A percentile compares a stretch with the other conserved stretches of the same genome.
Evolutionary conservation across 2,113 vertebrate genomes (phyloP).

Genomic region (Ctenodactylus gundi): DNA sequence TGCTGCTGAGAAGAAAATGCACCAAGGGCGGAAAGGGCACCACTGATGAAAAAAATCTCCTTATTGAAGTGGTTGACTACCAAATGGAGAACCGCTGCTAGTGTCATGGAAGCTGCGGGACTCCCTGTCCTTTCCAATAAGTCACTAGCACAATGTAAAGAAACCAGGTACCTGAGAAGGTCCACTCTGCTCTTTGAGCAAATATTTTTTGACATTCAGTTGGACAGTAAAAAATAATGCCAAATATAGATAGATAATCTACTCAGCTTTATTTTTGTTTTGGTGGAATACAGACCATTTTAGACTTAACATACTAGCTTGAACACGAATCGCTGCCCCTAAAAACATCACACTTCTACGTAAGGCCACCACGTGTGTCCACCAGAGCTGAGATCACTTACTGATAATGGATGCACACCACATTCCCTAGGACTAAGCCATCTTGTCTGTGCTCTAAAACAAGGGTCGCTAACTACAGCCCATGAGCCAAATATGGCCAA

Average conservation of each 20-base stretch:
- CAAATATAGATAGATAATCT: not conserved
- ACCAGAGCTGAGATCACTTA: not conserved
- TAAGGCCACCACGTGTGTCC: not conserved
- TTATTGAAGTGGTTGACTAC: not conserved
- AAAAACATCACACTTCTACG: not conserved
- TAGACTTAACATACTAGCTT: not conserved
- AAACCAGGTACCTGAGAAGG: not conserved
- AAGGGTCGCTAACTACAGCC: not conserved
- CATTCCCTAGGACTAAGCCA: not conserved
- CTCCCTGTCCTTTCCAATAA: not conserved
- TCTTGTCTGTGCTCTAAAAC: not conserved
- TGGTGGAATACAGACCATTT: not conserved
- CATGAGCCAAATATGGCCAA: not conserved
- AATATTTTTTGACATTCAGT: not conserved
- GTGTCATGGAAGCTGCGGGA: not conserved
- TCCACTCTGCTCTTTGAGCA: not conserved
- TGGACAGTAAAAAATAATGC: not conserved
- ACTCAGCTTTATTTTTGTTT: not conserved
- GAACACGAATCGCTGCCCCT: not conserved
- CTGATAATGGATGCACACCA: not conserved
- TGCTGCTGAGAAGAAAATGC: not conserved
- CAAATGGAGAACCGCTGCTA: not conserved
- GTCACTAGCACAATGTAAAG: not conserved
- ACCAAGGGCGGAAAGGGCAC: not conserved
- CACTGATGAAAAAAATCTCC: not conserved